These are phyloP conservation scores for Onychostoma macrolepis DNA, from an alignment of 2,113 vertebrate genomes.

Conservation along the genomic window DNA sequence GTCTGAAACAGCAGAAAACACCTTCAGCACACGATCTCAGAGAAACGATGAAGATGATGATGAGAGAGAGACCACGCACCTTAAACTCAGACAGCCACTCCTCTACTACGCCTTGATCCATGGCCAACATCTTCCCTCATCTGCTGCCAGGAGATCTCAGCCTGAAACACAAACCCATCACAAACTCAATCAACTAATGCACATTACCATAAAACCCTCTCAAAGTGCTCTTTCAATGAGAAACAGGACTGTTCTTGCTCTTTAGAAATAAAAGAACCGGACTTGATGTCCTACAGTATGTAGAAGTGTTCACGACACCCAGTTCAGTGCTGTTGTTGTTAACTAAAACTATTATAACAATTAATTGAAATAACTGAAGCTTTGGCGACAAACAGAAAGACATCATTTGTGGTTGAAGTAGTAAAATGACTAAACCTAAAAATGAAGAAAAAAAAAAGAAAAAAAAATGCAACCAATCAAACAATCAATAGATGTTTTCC, in stretches of 20 bases:
- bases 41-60: neutral
- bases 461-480: no score
- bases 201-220: neutral
- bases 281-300: neutral
- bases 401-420: no score
- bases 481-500: no score
- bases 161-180: constrained; percentile 57
- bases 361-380: no score
- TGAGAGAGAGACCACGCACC: constrained; percentile 72
- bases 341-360: no score
- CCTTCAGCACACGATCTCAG: neutral
- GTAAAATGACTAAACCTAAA: no score
- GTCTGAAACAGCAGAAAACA: constrained; percentile 78
- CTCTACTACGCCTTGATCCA: constrained; percentile 94
- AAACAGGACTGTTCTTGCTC: neutral
- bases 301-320: neutral
- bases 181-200: neutral
- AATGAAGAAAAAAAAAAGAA: no score
- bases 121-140: constrained; percentile 96
- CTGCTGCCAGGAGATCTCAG: constrained; percentile 72
- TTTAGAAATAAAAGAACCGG: neutral
- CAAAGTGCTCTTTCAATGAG: neutral
- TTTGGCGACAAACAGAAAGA: no score
- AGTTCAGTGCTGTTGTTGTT: neutral
- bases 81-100: constrained; percentile 99